phyloP scores from a whole-genome alignment of 2,113 vertebrate species.

The Chionomys nivalis region DNA sequence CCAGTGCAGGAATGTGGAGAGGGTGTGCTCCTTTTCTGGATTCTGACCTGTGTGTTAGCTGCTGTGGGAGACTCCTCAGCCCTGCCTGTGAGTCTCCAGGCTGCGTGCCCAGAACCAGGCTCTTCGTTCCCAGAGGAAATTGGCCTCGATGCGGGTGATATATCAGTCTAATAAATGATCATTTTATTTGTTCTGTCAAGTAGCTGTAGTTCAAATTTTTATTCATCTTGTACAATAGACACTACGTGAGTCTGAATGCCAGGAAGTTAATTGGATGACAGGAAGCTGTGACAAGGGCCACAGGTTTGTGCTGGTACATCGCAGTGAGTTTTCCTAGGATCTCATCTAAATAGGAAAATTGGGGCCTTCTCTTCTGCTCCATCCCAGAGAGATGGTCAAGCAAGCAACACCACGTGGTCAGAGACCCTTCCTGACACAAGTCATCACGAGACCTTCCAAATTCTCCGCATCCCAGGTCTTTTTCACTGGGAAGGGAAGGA shows the following conservation, averaged over 20 bases:
- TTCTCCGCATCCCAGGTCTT: not conserved
- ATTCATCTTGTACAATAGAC: conserved; percentile 56
- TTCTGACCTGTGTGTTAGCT: conserved; percentile 11
- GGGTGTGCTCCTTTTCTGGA: not conserved
- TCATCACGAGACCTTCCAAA: not conserved
- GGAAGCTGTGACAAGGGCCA: conserved; percentile 23
- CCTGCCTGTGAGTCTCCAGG: not conserved
- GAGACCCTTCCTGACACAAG: not conserved
- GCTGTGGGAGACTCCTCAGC: not conserved
- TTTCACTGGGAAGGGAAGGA: not conserved
- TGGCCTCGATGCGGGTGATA: conserved; percentile 9
- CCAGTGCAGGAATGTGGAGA: conserved; percentile 9
- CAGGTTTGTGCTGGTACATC: not conserved
- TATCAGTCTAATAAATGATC: conserved; percentile 56
- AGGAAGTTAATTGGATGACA: conserved; percentile 66
- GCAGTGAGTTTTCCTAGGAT: conserved; percentile 53
- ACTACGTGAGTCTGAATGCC: conserved; percentile 52
- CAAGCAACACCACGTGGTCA: not conserved
- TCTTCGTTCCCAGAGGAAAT: conserved; percentile 32
- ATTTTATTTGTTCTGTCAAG: conserved; percentile 68
- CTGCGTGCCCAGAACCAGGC: not conserved
- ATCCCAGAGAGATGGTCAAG: not conserved
- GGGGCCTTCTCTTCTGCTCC: not conserved
- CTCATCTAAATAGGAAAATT: not conserved
- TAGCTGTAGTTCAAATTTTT: conserved; percentile 67